phyloP scores from a whole-genome alignment of 2,888 invertebrate genomes.

The Apomyelois bistriatella region DNA sequence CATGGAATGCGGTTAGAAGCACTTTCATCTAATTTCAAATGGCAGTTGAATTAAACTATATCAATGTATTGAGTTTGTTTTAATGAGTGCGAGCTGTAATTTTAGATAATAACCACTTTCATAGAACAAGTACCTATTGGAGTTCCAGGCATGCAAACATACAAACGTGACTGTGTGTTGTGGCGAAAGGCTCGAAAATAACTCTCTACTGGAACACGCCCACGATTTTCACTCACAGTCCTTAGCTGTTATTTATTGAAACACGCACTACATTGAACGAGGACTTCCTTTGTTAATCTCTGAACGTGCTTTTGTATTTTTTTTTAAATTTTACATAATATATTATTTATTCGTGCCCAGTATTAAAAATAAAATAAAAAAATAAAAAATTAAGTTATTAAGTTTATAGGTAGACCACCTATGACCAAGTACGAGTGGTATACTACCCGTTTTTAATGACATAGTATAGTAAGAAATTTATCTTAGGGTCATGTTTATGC shows the following conservation, averaged over 20 bases:
- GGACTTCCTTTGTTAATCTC: background rate
- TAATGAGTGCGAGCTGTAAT: background rate
- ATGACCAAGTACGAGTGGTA: no score
- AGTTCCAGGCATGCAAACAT: slow-evolving; percentile 4
- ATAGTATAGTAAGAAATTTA: no score
- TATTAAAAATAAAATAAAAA: no score
- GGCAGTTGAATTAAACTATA: background rate
- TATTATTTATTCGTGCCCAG: no score
- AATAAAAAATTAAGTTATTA: no score
- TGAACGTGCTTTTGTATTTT: no score
- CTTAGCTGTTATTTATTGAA: background rate
- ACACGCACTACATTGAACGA: background rate
- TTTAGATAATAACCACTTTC: slow-evolving; percentile 7
- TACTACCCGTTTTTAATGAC: no score
- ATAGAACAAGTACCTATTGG: background rate
- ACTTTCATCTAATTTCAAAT: slow-evolving; percentile 10
- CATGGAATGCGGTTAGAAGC: slow-evolving; percentile 11
- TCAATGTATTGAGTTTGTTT: background rate
- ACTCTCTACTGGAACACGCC: slow-evolving; percentile 11
- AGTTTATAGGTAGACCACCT: no score
- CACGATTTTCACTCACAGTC: slow-evolving; percentile 12
- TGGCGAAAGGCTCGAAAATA: slow-evolving; percentile 14
- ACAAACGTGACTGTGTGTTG: slow-evolving; percentile 6
- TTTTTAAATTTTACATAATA: no score
- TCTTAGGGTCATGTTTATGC: no score